These are phyloP conservation scores for Harmothoe impar DNA, from an alignment of 2,888 invertebrate species.

Conservation along the genomic window DNA sequence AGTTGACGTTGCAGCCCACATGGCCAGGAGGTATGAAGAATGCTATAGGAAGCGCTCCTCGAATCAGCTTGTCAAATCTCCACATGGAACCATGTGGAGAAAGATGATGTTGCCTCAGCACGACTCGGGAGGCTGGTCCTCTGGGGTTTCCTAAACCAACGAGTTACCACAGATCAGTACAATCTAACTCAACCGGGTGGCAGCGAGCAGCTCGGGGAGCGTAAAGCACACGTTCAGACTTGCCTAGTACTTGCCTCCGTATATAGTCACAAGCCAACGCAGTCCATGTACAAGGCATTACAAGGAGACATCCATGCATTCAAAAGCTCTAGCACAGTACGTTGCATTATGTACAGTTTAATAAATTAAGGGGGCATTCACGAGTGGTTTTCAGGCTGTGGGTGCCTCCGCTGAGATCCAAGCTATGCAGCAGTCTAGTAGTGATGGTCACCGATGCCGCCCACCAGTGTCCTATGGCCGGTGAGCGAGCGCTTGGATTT, in stretches of 20 bases:
- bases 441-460: not conserved
- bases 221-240: not conserved
- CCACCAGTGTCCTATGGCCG: not conserved
- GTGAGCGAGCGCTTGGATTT: not conserved
- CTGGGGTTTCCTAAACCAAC: slow-evolving; percentile 42
- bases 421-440: no score
- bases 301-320: not conserved
- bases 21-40: no score
- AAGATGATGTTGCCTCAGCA: not conserved
- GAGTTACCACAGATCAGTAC: not conserved
- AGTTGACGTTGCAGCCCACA: no score
- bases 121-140: not conserved
- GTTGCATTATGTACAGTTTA: slow-evolving; percentile 24
- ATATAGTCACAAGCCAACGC: not conserved
- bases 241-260: not conserved
- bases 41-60: no score
- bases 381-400: not conserved
- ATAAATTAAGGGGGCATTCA: not conserved
- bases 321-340: not conserved
- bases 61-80: no score
- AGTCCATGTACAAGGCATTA: not conserved
- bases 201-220: not conserved
- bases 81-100: no score
- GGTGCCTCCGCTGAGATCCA: not conserved
- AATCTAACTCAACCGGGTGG: not conserved